Percentiles rank a stretch among this genome's conserved stretches.
phyloP scores from a whole-genome alignment of 2,797 vertebrate species.

The Brachyalestes nurse region DNA sequence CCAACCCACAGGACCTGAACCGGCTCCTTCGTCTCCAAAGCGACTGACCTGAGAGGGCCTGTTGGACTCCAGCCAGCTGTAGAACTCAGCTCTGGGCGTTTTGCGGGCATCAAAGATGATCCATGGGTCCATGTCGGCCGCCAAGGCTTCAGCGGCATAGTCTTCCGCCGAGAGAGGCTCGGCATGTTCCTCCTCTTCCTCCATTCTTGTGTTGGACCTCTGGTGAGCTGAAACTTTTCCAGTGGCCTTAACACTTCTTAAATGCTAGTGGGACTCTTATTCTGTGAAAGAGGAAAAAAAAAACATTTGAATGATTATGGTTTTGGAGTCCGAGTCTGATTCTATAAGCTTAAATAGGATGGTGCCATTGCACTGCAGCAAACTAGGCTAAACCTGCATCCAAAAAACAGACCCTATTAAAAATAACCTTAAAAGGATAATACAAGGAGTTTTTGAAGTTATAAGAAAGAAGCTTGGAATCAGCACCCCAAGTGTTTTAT shows the following conservation, averaged over 20 bases:
- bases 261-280: neutral
- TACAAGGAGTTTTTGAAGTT: neutral
- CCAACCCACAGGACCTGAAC: slow-evolving; percentile 84
- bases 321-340: neutral
- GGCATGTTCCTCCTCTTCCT: slow-evolving; percentile 63
- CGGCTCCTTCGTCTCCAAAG: slow-evolving; percentile 75
- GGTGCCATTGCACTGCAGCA: neutral
- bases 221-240: neutral
- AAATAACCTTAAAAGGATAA: neutral
- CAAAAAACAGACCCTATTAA: neutral
- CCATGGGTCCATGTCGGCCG: slow-evolving; percentile 93
- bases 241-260: neutral
- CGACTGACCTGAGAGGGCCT: slow-evolving; percentile 85
- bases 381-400: neutral
- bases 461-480: no score
- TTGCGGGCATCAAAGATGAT: slow-evolving; percentile 84
- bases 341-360: neutral
- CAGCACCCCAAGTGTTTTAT: no score
- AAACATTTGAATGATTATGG: neutral
- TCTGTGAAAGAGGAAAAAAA: neutral
- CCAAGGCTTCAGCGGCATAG: slow-evolving; percentile 87
- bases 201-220: slow-evolving; percentile 55
- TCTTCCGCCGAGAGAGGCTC: slow-evolving; percentile 74
- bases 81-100: slow-evolving; percentile 83
- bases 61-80: slow-evolving; percentile 87